Base-by-base conservation (phyloP, 2,113 vertebrate species). In the Nansenia antarctica region DNA sequence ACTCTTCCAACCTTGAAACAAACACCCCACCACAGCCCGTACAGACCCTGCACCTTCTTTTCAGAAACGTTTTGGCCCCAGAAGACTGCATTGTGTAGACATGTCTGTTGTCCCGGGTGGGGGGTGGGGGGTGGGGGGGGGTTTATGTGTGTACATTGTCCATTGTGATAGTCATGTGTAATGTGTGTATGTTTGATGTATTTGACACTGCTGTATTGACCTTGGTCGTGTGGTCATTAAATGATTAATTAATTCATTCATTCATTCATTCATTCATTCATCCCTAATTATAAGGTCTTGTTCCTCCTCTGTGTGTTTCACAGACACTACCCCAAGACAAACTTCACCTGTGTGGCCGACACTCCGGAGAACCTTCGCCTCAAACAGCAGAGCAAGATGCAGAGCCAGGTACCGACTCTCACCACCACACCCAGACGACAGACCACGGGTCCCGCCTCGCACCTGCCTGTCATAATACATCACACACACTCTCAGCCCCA, bases 281-380 rank as follows among this genome's bases (percentile, higher is more conserved):
- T n/a, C n/a, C n/a, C n/a, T n/a, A n/a, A n/a, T n/a, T n/a, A n/a
- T 29, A 30, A 27, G 5, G 18, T n/a, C n/a, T 60, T 35, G 3
- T 55, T 26, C 31, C 8, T 18, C 31, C 68, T 82, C 6, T 82
- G 29, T 66, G 39, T 69, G 26, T 35, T 20, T 82, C 79, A n/a
- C 92, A 99, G 96, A 91, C 97, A 99, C 93, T 99, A 99, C 91
- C 97, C 97, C 64, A 98, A 96, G 92, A 94, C 96, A 74, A 90
- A 93, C 76, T 98, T 97, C 91, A 99, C 97, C 85, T 93, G 90
- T 75, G 97, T 98, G 89, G 94, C 95, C 2, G 97, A 99, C 87
- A 98, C 98, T 67, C 97, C 96, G 1, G 96, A 99, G 93, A 99
- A 99, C 87, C 92, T 96, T 80, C 96, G 98, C 18, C 94, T 99